Conservation (phyloP, 23 tunicate genomes). For the Corella eumyota region DNA sequence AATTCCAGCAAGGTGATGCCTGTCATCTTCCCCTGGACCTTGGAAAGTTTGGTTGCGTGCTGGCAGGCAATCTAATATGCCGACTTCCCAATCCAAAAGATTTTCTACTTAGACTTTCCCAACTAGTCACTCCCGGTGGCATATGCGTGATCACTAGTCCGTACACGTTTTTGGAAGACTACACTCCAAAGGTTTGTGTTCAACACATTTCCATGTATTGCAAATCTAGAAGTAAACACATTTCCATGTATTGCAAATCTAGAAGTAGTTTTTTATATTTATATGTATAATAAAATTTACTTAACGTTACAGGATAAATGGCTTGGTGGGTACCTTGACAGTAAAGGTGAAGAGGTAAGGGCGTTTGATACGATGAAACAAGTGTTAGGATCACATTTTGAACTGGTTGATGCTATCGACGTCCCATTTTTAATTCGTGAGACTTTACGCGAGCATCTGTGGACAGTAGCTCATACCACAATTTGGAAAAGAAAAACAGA, state of each 20-base stretch:
- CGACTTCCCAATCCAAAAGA: constrained; percentile 65
- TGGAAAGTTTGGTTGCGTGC: constrained; percentile 81
- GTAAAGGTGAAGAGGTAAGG: constrained; percentile 42
- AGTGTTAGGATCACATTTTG: constrained; percentile 30
- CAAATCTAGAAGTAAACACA: not conserved
- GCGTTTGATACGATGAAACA: constrained; percentile 46
- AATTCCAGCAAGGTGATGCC: constrained; percentile 78
- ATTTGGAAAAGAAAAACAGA: constrained; percentile 52
- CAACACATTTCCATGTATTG: not conserved
- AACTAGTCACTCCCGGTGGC: constrained; percentile 64
- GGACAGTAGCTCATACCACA: constrained; percentile 72
- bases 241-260: not conserved
- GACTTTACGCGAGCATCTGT: constrained; percentile 73
- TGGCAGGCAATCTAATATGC: constrained; percentile 79
- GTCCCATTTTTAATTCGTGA: constrained; percentile 70
- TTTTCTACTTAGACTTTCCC: constrained; percentile 31
- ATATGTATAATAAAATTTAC: not conserved
- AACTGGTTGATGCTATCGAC: constrained; percentile 29
- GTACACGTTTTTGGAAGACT: constrained; percentile 61
- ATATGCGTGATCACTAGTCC: constrained; percentile 62
- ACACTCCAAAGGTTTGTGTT: constrained; percentile 64
- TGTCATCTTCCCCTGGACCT: constrained; percentile 76
- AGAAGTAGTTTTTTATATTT: not conserved
- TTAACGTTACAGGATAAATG: constrained; percentile 39
- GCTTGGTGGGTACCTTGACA: constrained; percentile 59